A percentile compares a stretch with the other conserved stretches of the same genome.
Evolutionary conservation across 2,888 invertebrate genomes (phyloP).

Genomic region (Pyrocoelia pectoralis): DNA sequence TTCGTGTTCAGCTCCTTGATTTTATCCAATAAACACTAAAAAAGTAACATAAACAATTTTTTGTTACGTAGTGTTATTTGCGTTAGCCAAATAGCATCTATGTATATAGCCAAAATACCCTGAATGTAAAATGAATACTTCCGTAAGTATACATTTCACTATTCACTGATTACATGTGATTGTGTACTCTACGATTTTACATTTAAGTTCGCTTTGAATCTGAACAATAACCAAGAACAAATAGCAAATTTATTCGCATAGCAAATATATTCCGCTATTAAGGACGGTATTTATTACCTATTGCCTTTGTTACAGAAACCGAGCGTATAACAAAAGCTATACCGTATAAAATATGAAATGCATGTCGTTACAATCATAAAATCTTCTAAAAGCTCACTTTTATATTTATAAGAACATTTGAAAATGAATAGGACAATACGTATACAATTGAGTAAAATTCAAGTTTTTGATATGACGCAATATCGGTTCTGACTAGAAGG

Average conservation of each 20-base stretch:
- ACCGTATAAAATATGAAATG: not conserved
- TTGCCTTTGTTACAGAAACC: not conserved
- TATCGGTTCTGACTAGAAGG: slow-evolving; percentile 23
- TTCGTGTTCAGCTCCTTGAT: no score
- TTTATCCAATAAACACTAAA: no score
- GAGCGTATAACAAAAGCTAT: slow-evolving; percentile 1
- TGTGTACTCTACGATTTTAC: not conserved
- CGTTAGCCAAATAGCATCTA: not conserved
- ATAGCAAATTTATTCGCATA: not conserved
- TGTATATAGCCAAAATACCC: not conserved
- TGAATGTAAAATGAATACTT: slow-evolving; percentile 1
- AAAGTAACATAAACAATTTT: no score
- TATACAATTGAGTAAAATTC: slow-evolving; percentile 15
- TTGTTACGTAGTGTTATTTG: no score
- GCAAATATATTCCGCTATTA: not conserved
- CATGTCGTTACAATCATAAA: not conserved
- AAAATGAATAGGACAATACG: not conserved
- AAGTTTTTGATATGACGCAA: slow-evolving; percentile 21
- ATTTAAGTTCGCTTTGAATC: not conserved
- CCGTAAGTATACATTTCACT: not conserved
- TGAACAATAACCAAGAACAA: not conserved
- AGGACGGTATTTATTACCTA: not conserved
- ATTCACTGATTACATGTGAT: not conserved
- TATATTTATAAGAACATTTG: not conserved
- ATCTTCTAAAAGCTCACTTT: slow-evolving; percentile 1